Evolutionary conservation across 1,140 invertebrate genomes (phyloP).

Genomic region (Zophobas morio): DNA sequence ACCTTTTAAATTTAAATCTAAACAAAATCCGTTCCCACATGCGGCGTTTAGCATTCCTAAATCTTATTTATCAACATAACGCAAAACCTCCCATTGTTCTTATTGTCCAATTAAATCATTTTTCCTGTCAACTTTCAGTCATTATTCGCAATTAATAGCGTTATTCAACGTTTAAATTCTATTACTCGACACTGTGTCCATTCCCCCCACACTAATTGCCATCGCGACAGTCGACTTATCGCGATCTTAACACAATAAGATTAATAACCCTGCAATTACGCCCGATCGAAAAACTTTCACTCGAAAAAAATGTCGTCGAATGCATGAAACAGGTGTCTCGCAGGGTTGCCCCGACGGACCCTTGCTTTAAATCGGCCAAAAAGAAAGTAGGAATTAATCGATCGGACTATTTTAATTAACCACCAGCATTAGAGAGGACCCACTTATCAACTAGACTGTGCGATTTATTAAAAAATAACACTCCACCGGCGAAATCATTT

Average conservation of each 20-base stretch:
- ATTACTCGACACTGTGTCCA: slow-evolving; percentile 19
- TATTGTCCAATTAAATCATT: slow-evolving; percentile 32
- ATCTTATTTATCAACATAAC: background rate
- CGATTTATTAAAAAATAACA: slow-evolving; percentile 11
- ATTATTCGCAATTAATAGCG: slow-evolving; percentile 23
- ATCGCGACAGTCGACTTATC: background rate
- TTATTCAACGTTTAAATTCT: slow-evolving; percentile 32
- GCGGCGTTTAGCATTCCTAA: background rate
- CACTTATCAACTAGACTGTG: slow-evolving; percentile 36
- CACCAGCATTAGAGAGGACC: slow-evolving; percentile 38
- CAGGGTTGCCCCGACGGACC: background rate
- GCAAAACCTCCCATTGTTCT: slow-evolving; percentile 5
- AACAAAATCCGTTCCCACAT: background rate
- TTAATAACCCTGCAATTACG: background rate
- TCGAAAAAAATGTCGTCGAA: background rate
- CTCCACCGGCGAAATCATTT: slow-evolving; percentile 32
- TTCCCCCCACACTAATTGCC: slow-evolving; percentile 5
- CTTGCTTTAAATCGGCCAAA: slow-evolving; percentile 8
- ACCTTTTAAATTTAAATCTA: background rate
- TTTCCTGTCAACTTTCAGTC: slow-evolving; percentile 33
- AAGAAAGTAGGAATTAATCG: slow-evolving; percentile 36
- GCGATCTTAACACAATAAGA: background rate
- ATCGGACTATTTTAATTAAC: slow-evolving; percentile 26
- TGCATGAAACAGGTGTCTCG: background rate
- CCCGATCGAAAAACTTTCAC: slow-evolving; percentile 15